A percentile compares a stretch with the other conserved stretches of the same genome.
phyloP scores from a whole-genome alignment of 2,113 vertebrate genomes.

The Trachemys scripta region DNA sequence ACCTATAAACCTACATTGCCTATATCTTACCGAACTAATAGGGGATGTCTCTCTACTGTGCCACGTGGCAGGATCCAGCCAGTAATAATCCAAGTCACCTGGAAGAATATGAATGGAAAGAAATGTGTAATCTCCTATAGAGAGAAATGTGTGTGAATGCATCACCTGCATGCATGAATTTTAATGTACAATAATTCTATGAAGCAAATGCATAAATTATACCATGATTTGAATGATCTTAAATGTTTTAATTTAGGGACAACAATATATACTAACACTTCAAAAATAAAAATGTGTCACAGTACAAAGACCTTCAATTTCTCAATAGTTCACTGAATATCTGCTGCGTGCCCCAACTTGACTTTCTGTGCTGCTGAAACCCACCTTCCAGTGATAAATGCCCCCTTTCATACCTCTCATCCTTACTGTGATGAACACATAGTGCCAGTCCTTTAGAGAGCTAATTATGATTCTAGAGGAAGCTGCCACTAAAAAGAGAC shows the following conservation, averaged over 20 bases:
- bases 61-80: constrained; percentile 96
- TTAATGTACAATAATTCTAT: neutral
- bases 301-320: neutral
- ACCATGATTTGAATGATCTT: neutral
- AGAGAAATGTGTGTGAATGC: neutral
- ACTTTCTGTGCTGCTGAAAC: neutral
- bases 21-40: constrained; percentile 84
- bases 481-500: neutral
- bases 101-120: constrained; percentile 58
- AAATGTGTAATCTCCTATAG: constrained; percentile 62
- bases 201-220: constrained; percentile 6
- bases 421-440: neutral
- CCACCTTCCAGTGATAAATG: neutral
- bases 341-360: accelerated
- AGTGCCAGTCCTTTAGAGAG: neutral
- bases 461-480: neutral
- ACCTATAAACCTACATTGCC: neutral
- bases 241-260: neutral
- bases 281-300: neutral
- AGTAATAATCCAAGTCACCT: constrained; percentile 99
- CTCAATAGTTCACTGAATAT: neutral
- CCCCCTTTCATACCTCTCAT: neutral
- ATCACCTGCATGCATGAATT: neutral
- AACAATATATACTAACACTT: neutral
- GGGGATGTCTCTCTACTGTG: constrained; percentile 92